phyloP scores from a whole-genome alignment of 2,113 vertebrate species.

The Harpagus bidentatus region DNA sequence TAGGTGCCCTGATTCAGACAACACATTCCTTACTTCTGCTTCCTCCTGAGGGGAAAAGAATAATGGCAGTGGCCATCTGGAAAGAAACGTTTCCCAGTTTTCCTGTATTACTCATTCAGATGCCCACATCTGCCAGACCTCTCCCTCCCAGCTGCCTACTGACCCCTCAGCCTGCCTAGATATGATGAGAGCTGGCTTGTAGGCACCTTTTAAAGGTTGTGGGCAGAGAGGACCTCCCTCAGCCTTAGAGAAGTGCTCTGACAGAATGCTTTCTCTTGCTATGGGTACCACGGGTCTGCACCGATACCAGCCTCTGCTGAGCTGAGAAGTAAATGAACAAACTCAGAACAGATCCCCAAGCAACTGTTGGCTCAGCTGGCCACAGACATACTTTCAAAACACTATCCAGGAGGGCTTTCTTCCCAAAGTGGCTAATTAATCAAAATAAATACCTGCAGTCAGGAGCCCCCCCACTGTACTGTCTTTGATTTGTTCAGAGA shows the following conservation, averaged over 20 bases:
- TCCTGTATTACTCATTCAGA: neutral
- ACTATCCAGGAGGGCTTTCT: neutral
- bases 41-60: neutral
- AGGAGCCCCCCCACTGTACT: neutral
- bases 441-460: slow-evolving; percentile 45
- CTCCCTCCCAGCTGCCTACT: neutral
- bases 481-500: neutral
- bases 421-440: slow-evolving; percentile 38
- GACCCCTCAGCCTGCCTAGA: neutral
- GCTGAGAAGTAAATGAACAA: neutral
- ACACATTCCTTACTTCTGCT: neutral
- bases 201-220: neutral
- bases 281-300: neutral
- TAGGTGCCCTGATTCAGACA: neutral
- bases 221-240: neutral
- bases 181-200: neutral
- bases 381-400: neutral
- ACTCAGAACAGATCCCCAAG: neutral
- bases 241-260: neutral
- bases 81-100: neutral
- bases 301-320: neutral
- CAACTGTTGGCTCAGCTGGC: neutral
- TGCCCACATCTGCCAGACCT: neutral
- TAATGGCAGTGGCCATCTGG: neutral
- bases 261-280: neutral